Evolutionary conservation across 2,888 invertebrate genomes (phyloP).

Genomic region (Blastobasis lacticolella): DNA sequence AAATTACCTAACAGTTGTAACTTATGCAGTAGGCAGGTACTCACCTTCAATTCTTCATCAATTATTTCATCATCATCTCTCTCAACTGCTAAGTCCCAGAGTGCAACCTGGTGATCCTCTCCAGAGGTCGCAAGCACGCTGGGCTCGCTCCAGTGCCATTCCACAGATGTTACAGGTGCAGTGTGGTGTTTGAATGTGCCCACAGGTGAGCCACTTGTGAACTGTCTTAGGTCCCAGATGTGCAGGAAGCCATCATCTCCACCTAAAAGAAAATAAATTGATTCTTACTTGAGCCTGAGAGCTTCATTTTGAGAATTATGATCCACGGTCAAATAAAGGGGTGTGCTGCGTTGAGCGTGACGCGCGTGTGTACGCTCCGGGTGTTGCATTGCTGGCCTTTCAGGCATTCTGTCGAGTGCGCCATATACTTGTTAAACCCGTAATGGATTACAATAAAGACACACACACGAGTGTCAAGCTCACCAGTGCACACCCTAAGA

Average conservation of each 20-base stretch:
- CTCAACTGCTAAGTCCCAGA: conserved; percentile 97
- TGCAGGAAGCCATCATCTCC: conserved; percentile 97
- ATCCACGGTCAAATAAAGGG: too few species aligned
- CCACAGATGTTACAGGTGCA: conserved; percentile 93
- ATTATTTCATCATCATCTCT: conserved; percentile 78
- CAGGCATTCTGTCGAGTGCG: too few species aligned
- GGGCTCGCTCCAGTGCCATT: conserved; percentile 96
- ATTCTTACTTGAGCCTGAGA: neutral
- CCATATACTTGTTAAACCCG: too few species aligned
- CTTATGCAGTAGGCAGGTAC: neutral
- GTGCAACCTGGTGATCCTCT: conserved; percentile 94
- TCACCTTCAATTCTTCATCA: conserved; percentile 68
- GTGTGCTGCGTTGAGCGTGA: too few species aligned
- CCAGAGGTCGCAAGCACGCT: conserved; percentile 95
- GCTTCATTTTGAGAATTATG: too few species aligned
- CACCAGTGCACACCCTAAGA: too few species aligned
- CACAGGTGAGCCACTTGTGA: conserved; percentile 84
- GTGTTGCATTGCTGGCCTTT: too few species aligned
- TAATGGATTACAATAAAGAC: too few species aligned
- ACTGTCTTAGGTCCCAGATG: conserved; percentile 96
- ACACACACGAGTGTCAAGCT: too few species aligned
- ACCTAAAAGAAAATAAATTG: conserved; percentile 65
- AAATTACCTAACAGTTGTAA: too few species aligned
- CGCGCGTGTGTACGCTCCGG: too few species aligned
- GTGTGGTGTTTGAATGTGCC: conserved; percentile 97